These are phyloP conservation scores for Cyanoderma ruficeps DNA, from an alignment of 2,113 vertebrate species.

Conservation along the genomic window DNA sequence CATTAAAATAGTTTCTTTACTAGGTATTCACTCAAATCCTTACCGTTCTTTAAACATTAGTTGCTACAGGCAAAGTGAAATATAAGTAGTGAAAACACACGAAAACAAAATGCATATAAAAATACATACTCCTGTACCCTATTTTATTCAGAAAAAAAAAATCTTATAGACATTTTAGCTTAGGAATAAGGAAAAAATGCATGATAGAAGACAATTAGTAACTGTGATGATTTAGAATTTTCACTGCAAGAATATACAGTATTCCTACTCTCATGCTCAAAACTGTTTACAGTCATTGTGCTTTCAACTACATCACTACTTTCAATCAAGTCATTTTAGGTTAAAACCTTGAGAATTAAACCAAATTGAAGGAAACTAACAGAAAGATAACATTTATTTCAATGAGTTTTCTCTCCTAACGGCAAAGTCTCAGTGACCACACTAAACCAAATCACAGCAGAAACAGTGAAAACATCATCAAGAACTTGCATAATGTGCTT, in stretches of 20 bases:
- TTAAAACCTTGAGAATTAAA: neutral
- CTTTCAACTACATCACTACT: neutral
- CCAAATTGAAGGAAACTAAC: neutral
- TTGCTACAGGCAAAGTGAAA: neutral
- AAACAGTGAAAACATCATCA: neutral
- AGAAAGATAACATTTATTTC: neutral
- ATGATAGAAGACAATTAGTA: neutral
- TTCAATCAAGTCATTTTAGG: neutral
- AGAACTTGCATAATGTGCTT: neutral
- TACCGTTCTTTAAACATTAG: neutral
- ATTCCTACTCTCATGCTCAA: neutral
- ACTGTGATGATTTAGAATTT: neutral
- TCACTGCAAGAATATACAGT: neutral
- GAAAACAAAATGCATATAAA: neutral
- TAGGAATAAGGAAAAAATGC: neutral
- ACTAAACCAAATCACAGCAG: neutral
- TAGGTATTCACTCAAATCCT: neutral
- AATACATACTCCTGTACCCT: neutral
- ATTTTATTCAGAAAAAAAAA: neutral
- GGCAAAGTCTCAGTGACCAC: neutral
- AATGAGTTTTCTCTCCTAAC: neutral
- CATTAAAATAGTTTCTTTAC: neutral
- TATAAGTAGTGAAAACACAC: neutral
- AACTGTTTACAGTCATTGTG: neutral
- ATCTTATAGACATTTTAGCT: neutral